A percentile compares a stretch with the other conserved stretches of the same genome.
Evolutionary conservation across 2,888 invertebrate species (phyloP).

Genomic region (Apoda limacodes): DNA sequence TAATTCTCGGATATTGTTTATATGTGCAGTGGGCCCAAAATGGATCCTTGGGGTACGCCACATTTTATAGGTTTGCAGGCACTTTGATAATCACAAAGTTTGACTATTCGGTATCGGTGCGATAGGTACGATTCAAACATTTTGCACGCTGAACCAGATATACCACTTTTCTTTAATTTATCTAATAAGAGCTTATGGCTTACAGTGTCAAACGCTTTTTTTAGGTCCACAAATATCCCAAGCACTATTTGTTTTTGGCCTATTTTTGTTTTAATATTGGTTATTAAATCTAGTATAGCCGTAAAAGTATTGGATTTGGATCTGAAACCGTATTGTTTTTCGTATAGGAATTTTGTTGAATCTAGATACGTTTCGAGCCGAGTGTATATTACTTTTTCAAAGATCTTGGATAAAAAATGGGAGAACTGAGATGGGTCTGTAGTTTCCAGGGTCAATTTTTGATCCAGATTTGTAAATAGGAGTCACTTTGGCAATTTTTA

Average conservation of each 20-base stretch:
- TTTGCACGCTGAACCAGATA: constrained; percentile 4
- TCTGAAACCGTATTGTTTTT: too few species aligned
- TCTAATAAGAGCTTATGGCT: constrained; percentile 6
- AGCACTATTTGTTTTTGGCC: too few species aligned
- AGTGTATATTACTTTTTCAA: constrained; percentile 7
- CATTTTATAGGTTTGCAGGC: constrained; percentile 4
- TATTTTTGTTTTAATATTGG: too few species aligned
- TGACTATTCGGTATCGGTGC: constrained; percentile 14
- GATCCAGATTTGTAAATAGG: constrained; percentile 18
- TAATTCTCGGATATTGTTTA: constrained; percentile 4
- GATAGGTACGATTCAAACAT: constrained; percentile 12
- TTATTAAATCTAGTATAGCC: too few species aligned
- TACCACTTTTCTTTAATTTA: constrained; percentile 11
- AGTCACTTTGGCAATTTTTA: too few species aligned
- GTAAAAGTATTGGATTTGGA: too few species aligned
- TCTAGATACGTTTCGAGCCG: constrained; percentile 11
- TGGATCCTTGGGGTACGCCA: constrained; percentile 15
- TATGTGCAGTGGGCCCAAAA: constrained; percentile 13
- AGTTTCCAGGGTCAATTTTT: constrained; percentile 17
- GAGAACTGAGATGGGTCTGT: constrained; percentile 16
- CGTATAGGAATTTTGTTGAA: constrained; percentile 6
- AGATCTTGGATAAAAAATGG: constrained; percentile 4
- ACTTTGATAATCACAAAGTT: constrained; percentile 9
- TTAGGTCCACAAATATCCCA: too few species aligned
- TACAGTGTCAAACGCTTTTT: too few species aligned